Evolutionary conservation across 2,113 vertebrate genomes (phyloP).

Genomic region (Rhineura floridana): DNA sequence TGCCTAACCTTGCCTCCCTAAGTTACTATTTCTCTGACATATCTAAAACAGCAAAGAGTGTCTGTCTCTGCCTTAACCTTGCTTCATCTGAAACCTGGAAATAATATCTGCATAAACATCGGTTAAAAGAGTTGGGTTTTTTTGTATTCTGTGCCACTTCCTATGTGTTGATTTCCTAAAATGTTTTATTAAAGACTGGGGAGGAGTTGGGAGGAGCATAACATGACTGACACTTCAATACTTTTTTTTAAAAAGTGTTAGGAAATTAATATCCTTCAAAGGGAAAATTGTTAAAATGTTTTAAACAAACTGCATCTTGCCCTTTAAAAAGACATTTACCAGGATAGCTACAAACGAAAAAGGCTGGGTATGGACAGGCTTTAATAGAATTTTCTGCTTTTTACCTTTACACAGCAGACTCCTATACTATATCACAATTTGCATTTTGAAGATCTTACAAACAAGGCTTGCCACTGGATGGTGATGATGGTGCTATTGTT

Average conservation of each 20-base stretch:
- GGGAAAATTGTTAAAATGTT: neutral
- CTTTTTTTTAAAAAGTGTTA: neutral
- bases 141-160: neutral
- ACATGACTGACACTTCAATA: neutral
- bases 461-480: neutral
- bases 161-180: neutral
- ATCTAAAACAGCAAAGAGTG: neutral
- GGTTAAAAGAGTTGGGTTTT: neutral
- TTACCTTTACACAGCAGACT: neutral
- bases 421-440: neutral
- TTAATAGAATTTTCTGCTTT: neutral
- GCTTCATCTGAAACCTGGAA: neutral
- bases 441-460: neutral
- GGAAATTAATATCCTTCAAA: neutral
- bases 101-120: neutral
- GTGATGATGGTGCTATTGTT: neutral
- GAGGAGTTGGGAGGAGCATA: neutral
- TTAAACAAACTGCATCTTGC: neutral
- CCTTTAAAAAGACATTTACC: neutral
- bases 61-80: neutral
- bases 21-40: neutral
- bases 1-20: neutral
- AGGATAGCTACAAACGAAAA: neutral
- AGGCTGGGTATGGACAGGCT: neutral
- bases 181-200: neutral